phyloP scores from a whole-genome alignment of 2,888 invertebrate genomes.

The Sussaba pulchella region DNA sequence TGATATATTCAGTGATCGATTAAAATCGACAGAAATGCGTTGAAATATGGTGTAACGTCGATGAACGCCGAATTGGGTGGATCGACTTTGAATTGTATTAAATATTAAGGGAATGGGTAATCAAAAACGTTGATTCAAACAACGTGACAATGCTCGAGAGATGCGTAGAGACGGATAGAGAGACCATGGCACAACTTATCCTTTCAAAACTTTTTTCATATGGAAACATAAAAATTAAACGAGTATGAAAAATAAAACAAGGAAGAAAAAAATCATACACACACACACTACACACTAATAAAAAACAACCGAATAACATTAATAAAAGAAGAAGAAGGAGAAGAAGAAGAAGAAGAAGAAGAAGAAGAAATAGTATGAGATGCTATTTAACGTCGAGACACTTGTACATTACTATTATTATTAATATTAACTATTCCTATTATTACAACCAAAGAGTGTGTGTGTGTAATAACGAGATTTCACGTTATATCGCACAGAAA shows the following conservation, averaged over 20 bases:
- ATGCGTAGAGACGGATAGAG: constrained; percentile 54
- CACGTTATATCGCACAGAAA: constrained; percentile 65
- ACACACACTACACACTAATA: background rate
- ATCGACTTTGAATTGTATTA: constrained; percentile 62
- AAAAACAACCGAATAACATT: background rate
- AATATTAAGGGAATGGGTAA: constrained; percentile 63
- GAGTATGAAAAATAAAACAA: too few species aligned
- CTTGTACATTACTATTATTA: constrained; percentile 71
- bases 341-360: background rate
- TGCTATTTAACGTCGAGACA: constrained; percentile 69
- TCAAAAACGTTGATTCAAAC: constrained; percentile 62
- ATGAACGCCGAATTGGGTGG: constrained; percentile 29
- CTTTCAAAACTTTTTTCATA: constrained; percentile 65
- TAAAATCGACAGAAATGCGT: constrained; percentile 46
- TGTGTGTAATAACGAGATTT: constrained; percentile 63
- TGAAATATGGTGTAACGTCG: constrained; percentile 43
- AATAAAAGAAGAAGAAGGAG: constrained; percentile 15
- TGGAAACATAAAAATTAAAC: constrained; percentile 21
- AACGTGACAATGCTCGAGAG: constrained; percentile 59
- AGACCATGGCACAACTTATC: constrained; percentile 62
- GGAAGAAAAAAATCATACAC: background rate
- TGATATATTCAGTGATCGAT: constrained; percentile 41
- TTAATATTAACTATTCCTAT: constrained; percentile 63
- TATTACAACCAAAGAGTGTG: constrained; percentile 44
- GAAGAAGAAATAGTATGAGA: constrained; percentile 65